phyloP scores from a whole-genome alignment of 1,140 invertebrate species.

The Sipha flava region DNA sequence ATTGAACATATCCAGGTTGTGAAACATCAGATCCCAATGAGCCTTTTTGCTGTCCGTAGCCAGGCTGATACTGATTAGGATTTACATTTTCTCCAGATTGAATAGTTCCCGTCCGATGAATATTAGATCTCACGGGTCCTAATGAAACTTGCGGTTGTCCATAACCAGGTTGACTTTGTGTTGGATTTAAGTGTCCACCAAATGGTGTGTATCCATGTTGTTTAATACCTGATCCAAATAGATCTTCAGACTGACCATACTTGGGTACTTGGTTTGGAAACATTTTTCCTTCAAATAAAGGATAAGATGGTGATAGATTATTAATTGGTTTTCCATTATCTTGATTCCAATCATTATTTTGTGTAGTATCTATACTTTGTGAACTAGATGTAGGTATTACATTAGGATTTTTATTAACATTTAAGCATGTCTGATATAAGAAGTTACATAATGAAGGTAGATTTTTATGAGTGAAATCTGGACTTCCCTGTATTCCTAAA shows the following conservation, averaged over 20 bases:
- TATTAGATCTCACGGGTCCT: no score
- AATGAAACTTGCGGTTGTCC: no score
- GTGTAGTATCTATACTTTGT: no score
- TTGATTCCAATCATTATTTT: not conserved
- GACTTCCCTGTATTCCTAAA: not conserved
- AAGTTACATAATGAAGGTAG: conserved; percentile 5
- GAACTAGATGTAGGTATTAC: not conserved
- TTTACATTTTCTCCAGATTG: not conserved
- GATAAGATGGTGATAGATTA: no score
- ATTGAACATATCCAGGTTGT: not conserved
- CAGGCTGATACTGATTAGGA: not conserved
- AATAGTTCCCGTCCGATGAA: no score
- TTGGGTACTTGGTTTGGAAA: no score
- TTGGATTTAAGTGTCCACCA: no score
- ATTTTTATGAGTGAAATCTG: not conserved
- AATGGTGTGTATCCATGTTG: no score
- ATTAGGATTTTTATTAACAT: not conserved
- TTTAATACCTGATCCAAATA: no score
- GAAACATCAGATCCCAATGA: not conserved
- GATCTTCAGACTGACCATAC: no score
- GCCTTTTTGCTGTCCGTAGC: not conserved
- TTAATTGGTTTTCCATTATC: not conserved
- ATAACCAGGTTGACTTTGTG: no score
- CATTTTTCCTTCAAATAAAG: not conserved
- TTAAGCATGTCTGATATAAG: conserved; percentile 5